These are phyloP conservation scores for Neogale vison DNA, from an alignment of 2,113 vertebrate species.

Conservation along the genomic window DNA sequence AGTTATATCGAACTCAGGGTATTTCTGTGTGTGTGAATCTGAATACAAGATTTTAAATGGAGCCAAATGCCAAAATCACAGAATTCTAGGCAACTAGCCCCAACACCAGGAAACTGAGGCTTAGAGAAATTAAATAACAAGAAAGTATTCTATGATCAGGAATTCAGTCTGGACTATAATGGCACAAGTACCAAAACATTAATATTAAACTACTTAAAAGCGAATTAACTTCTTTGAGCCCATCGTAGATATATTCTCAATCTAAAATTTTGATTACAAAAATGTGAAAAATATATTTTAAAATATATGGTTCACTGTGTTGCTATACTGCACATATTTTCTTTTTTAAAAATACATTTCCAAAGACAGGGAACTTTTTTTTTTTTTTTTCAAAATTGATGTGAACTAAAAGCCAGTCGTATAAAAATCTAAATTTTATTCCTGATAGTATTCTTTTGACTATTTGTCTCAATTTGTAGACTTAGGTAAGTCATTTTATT, in stretches of 20 bases:
- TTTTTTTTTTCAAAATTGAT: background rate
- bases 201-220: background rate
- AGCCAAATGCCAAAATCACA: background rate
- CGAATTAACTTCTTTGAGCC: background rate
- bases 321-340: background rate
- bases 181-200: background rate
- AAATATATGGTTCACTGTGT: constrained; percentile 5
- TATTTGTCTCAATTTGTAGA: background rate
- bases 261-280: constrained; percentile 1
- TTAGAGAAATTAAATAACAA: background rate
- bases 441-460: background rate
- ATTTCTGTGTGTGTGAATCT: constrained; percentile 1
- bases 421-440: constrained; percentile 40
- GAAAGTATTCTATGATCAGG: background rate
- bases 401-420: background rate
- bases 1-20: background rate
- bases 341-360: constrained; percentile 27
- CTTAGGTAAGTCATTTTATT: constrained; percentile 7
- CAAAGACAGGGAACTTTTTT: background rate
- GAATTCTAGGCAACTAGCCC: background rate
- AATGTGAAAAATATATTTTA: background rate
- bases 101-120: background rate
- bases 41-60: background rate
- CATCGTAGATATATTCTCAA: background rate
- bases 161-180: background rate